phyloP scores from a whole-genome alignment of 2,888 invertebrate species.

The Latrodectus elegans region DNA sequence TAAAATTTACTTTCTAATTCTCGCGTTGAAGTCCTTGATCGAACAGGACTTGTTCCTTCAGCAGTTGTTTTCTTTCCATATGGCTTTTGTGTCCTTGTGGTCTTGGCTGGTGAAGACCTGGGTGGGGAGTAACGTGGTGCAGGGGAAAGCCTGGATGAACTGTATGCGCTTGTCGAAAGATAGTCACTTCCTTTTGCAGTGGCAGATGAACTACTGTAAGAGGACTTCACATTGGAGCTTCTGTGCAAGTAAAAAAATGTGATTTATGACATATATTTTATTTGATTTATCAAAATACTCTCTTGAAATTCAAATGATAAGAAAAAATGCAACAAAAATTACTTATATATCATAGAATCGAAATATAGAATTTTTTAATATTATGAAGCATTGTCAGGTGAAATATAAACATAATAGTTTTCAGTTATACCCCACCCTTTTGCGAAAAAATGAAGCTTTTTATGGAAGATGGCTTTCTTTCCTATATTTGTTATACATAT shows the following conservation, averaged over 20 bases:
- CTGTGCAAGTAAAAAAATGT: not conserved
- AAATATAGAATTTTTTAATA: no score
- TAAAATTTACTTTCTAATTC: constrained; percentile 85
- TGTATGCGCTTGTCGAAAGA: constrained; percentile 40
- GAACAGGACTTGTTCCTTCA: constrained; percentile 82
- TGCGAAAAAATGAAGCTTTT: no score
- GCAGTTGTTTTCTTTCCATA: constrained; percentile 81
- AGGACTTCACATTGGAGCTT: constrained; percentile 43
- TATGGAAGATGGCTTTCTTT: no score
- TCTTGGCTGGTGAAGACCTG: constrained; percentile 73
- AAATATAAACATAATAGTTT: no score
- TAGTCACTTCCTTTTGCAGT: constrained; percentile 57
- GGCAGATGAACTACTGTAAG: constrained; percentile 59
- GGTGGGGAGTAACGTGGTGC: constrained; percentile 40
- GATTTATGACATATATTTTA: not conserved
- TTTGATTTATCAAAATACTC: no score
- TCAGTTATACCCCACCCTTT: no score
- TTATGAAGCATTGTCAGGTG: no score
- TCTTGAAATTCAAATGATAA: no score
- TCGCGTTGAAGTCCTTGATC: constrained; percentile 92
- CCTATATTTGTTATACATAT: no score
- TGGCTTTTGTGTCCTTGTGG: constrained; percentile 74
- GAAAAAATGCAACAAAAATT: no score
- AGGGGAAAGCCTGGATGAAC: constrained; percentile 57
- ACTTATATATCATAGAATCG: no score